These are phyloP conservation scores for Solen grandis DNA, from an alignment of 1,140 invertebrate species.

Conservation along the genomic window DNA sequence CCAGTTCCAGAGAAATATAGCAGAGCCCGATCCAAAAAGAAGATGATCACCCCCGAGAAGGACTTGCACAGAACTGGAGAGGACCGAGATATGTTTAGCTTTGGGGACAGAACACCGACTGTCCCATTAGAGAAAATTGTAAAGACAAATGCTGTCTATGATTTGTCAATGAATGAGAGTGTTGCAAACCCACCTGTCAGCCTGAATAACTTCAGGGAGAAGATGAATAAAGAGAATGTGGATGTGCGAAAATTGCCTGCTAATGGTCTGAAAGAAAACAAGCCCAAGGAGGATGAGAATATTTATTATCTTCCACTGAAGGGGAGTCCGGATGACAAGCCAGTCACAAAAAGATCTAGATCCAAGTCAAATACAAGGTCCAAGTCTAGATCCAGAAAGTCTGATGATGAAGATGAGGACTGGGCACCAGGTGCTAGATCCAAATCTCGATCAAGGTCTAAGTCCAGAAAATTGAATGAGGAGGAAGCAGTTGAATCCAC, in stretches of 20 bases:
- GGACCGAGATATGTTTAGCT: constrained; percentile 53
- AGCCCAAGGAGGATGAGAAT: constrained; percentile 17
- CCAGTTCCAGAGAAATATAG: constrained; percentile 36
- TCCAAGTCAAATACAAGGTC: constrained; percentile 47
- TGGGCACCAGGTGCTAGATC: constrained; percentile 36
- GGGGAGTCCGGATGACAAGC: constrained; percentile 25
- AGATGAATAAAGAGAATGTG: background rate
- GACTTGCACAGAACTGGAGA: constrained; percentile 26
- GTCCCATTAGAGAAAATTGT: constrained; percentile 31
- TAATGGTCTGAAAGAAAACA: background rate
- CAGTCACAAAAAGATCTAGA: background rate
- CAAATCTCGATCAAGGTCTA: background rate
- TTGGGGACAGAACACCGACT: constrained; percentile 43
- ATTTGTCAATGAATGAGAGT: constrained; percentile 51
- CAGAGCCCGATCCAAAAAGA: constrained; percentile 49
- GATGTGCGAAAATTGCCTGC: background rate
- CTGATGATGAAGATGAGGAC: constrained; percentile 45
- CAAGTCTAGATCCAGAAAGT: constrained; percentile 31
- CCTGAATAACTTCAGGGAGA: constrained; percentile 13
- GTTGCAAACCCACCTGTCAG: background rate
- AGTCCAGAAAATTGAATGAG: no score
- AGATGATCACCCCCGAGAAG: constrained; percentile 32
- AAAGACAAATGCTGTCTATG: constrained; percentile 30
- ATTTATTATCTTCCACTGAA: constrained; percentile 50
- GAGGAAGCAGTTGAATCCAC: no score